Evolutionary conservation across 2,888 invertebrate genomes (phyloP).

Genomic region (Teleiodes luculella): DNA sequence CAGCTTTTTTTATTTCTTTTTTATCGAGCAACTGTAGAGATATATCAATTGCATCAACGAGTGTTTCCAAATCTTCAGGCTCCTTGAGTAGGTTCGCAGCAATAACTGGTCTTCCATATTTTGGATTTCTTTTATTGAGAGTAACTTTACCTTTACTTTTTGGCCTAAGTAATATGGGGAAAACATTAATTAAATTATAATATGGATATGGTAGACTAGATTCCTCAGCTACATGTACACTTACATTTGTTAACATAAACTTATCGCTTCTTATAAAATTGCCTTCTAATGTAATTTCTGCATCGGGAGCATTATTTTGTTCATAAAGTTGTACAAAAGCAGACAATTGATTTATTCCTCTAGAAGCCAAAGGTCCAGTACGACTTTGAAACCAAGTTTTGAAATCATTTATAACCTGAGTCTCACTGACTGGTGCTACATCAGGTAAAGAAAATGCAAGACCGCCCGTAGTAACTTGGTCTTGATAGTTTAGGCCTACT

Average conservation of each 20-base stretch:
- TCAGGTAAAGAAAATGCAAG: slow-evolving; percentile 61
- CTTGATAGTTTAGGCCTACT: slow-evolving; percentile 67
- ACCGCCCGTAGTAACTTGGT: slow-evolving; percentile 69
- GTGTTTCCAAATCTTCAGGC: slow-evolving; percentile 62
- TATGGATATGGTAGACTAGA: slow-evolving; percentile 61
- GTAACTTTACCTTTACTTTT: slow-evolving; percentile 68
- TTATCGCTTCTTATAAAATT: slow-evolving; percentile 70
- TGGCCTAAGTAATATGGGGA: slow-evolving; percentile 62
- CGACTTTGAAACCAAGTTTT: slow-evolving; percentile 69
- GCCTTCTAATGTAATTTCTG: slow-evolving; percentile 64
- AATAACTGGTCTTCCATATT: slow-evolving; percentile 66
- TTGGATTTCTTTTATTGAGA: slow-evolving; percentile 66
- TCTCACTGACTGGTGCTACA: slow-evolving; percentile 50
- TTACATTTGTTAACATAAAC: slow-evolving; percentile 67
- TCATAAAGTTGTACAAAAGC: slow-evolving; percentile 69
- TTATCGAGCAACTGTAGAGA: slow-evolving; percentile 67
- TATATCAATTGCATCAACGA: slow-evolving; percentile 69
- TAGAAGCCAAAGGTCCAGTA: slow-evolving; percentile 61
- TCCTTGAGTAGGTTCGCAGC: slow-evolving; percentile 71
- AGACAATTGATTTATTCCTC: slow-evolving; percentile 68
- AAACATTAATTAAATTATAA: slow-evolving; percentile 66
- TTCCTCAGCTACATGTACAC: slow-evolving; percentile 62
- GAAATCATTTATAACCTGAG: slow-evolving; percentile 59
- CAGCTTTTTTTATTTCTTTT: slow-evolving; percentile 65
- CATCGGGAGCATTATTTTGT: slow-evolving; percentile 63